Percentiles rank a stretch among this genome's conserved stretches.
Conservation (phyloP, 2,797 vertebrate species). For the Hydrophis major region DNA sequence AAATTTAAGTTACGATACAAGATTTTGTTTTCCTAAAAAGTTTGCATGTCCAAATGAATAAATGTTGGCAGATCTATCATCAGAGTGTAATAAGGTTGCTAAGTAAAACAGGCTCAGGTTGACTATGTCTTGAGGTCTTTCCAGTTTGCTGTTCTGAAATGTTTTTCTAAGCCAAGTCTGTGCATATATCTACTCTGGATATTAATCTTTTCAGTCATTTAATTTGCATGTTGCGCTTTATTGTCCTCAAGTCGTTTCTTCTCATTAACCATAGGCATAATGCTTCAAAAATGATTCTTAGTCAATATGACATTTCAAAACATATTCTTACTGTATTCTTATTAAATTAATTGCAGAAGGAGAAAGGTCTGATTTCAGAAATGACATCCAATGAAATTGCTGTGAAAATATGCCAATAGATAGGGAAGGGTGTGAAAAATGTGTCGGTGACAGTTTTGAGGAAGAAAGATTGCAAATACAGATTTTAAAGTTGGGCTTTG, state of each 20-base stretch:
- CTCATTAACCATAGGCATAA: slow-evolving; percentile 56
- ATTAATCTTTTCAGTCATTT: slow-evolving; percentile 53
- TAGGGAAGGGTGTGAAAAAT: slow-evolving; percentile 39
- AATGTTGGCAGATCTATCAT: slow-evolving; percentile 33
- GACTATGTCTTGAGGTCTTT: slow-evolving; percentile 39
- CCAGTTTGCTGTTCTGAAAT: slow-evolving; percentile 26
- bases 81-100: slow-evolving; percentile 30
- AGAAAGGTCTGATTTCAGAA: slow-evolving; percentile 49
- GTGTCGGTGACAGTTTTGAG: slow-evolving; percentile 49
- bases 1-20: neutral
- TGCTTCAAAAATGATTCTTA: slow-evolving; percentile 51
- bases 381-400: slow-evolving; percentile 39
- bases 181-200: slow-evolving; percentile 30
- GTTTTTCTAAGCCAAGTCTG: slow-evolving; percentile 47
- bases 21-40: slow-evolving; percentile 17
- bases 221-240: slow-evolving; percentile 44
- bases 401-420: slow-evolving; percentile 50
- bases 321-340: slow-evolving; percentile 28
- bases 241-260: slow-evolving; percentile 33
- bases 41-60: slow-evolving; percentile 12
- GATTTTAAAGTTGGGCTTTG: neutral
- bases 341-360: slow-evolving; percentile 26
- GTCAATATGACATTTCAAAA: slow-evolving; percentile 40
- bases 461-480: slow-evolving; percentile 50
- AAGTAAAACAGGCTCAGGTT: slow-evolving; percentile 49